Evolutionary conservation across 2,113 vertebrate species (phyloP).

Genomic region (human (Homo sapiens)): DNA sequence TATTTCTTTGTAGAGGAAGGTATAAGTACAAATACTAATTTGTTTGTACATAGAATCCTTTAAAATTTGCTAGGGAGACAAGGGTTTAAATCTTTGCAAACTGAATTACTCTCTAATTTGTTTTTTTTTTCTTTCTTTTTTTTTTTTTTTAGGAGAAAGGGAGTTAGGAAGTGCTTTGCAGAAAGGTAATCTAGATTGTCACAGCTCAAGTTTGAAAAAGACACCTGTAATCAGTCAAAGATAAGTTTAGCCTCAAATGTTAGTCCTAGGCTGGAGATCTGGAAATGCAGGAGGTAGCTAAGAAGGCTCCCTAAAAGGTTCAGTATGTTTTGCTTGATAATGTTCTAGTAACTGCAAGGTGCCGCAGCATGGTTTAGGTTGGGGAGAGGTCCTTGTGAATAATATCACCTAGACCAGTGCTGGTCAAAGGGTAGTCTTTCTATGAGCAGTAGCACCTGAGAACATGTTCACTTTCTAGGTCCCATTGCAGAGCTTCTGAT

Average conservation of each 20-base stretch:
- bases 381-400: background rate
- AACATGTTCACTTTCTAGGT: background rate
- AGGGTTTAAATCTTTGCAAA: background rate
- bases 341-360: background rate
- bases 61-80: background rate
- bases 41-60: background rate
- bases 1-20: background rate
- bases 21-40: background rate
- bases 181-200: background rate
- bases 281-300: background rate
- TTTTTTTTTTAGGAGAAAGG: background rate
- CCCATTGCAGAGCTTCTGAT: background rate
- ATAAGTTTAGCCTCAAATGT: background rate
- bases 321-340: background rate
- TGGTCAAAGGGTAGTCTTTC: background rate
- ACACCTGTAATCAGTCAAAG: background rate
- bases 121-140: background rate
- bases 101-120: background rate
- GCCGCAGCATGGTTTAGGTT: background rate
- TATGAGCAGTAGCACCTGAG: background rate
- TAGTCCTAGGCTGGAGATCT: background rate
- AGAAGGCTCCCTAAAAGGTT: background rate
- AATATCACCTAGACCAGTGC: background rate
- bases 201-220: background rate
- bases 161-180: background rate